Conservation (phyloP, 1,140 invertebrate species). For the Nomia melanderi region DNA sequence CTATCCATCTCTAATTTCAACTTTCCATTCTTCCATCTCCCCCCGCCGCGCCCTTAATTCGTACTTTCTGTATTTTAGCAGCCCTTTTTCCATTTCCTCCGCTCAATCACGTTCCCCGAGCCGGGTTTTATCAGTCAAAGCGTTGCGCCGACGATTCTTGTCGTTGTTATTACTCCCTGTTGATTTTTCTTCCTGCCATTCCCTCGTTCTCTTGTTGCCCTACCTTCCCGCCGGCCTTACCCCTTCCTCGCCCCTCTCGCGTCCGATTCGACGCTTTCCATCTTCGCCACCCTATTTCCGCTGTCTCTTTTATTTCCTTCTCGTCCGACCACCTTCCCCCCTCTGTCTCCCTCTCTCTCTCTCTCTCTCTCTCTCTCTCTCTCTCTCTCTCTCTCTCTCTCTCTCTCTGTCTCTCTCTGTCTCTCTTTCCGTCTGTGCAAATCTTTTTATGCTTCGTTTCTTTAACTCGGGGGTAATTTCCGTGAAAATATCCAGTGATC, state of each 20-base stretch:
- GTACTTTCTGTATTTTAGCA: neutral
- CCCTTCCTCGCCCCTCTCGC: neutral
- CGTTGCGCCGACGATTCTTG: neutral
- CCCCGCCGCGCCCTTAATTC: neutral
- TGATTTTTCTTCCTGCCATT: neutral
- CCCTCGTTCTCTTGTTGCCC: no score
- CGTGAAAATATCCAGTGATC: neutral
- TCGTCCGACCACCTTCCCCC: no score
- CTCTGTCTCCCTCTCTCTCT: no score
- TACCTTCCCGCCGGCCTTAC: neutral
- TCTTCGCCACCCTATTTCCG: no score
- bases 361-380: no score
- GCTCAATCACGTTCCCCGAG: neutral
- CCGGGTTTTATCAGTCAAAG: slow-evolving; percentile 16
- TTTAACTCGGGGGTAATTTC: neutral
- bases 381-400: no score
- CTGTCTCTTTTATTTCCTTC: no score
- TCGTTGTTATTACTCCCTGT: neutral
- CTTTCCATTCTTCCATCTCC: neutral
- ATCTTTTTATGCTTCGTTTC: neutral
- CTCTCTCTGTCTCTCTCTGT: neutral
- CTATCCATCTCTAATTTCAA: no score
- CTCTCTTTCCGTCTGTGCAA: neutral
- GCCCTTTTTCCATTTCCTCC: slow-evolving; percentile 3
- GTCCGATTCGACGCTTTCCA: no score